Conservation (phyloP, 2,888 invertebrate genomes). For the Brachynemurus nebulosus region DNA sequence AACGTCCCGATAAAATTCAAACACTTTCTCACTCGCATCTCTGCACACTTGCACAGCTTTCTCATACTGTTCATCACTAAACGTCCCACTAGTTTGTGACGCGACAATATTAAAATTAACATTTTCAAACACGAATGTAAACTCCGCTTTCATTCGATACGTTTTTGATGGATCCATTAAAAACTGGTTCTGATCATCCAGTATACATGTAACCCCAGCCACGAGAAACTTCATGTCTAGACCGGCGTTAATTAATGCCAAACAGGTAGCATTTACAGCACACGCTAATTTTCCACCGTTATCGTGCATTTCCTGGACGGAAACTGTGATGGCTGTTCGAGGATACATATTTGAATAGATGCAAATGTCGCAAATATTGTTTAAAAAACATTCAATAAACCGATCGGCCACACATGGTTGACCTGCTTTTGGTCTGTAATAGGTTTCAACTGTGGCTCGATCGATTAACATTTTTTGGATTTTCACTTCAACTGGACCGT, state of each 20-base stretch:
- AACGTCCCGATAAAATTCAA: conserved; percentile 56
- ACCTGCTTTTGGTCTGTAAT: conserved; percentile 64
- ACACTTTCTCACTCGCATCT: conserved; percentile 50
- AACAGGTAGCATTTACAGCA: conserved; percentile 67
- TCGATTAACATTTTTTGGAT: conserved; percentile 61
- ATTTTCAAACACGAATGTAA: conserved; percentile 66
- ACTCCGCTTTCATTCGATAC: conserved; percentile 38
- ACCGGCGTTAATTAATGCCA: conserved; percentile 71
- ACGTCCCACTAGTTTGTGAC: conserved; percentile 56
- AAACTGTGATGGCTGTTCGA: conserved; percentile 60
- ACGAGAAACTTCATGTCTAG: conserved; percentile 71
- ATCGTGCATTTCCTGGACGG: conserved; percentile 78
- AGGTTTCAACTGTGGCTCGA: conserved; percentile 63
- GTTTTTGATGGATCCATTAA: conserved; percentile 45
- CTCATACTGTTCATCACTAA: conserved; percentile 49
- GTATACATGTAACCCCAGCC: conserved; percentile 62
- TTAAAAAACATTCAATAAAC: conserved; percentile 58
- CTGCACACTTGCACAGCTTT: conserved; percentile 50
- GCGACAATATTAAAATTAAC: conserved; percentile 40
- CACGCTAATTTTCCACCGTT: conserved; percentile 69
- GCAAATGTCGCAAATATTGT: conserved; percentile 62
- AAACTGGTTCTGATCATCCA: conserved; percentile 36
- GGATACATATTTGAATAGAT: conserved; percentile 62
- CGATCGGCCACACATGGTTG: conserved; percentile 51
- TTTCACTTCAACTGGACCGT: conserved; percentile 73